These are phyloP conservation scores for Cichlasoma orientale DNA, from an alignment of 2,797 vertebrate genomes.

Conservation along the genomic window DNA sequence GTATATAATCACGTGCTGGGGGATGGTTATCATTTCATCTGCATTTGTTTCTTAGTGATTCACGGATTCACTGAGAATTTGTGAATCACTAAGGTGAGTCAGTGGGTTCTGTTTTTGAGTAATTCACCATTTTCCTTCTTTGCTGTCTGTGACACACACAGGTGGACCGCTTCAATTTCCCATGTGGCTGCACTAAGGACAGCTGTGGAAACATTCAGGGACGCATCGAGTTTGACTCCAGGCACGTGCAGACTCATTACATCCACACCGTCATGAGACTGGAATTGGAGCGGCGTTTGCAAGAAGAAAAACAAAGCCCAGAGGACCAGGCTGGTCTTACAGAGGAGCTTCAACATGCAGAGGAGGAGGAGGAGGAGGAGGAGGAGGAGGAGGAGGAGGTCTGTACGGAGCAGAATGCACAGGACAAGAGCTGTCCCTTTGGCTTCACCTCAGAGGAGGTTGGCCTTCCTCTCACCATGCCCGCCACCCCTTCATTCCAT, in stretches of 20 bases:
- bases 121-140: neutral
- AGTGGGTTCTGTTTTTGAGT: neutral
- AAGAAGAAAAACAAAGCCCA: slow-evolving; percentile 53
- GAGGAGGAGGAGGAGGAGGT: slow-evolving; percentile 14
- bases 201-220: slow-evolving; percentile 89
- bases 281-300: slow-evolving; percentile 84
- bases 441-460: slow-evolving; percentile 59
- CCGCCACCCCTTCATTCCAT: slow-evolving; percentile 62
- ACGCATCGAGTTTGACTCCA: slow-evolving; percentile 88
- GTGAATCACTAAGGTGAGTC: neutral
- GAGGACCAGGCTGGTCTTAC: slow-evolving; percentile 35
- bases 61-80: neutral
- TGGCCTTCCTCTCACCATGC: slow-evolving; percentile 53
- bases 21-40: neutral
- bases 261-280: slow-evolving; percentile 92
- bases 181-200: slow-evolving; percentile 89
- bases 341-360: slow-evolving; percentile 34
- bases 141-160: slow-evolving; percentile 54
- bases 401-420: slow-evolving; percentile 22
- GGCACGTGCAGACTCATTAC: slow-evolving; percentile 89
- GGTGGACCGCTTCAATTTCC: slow-evolving; percentile 92
- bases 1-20: neutral
- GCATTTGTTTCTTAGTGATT: neutral
- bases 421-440: slow-evolving; percentile 59
- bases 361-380: slow-evolving; percentile 5